Percentiles rank a stretch among this genome's conserved stretches.
Conservation (phyloP, 2,797 vertebrate species). For the Sylvilagus floridanus region DNA sequence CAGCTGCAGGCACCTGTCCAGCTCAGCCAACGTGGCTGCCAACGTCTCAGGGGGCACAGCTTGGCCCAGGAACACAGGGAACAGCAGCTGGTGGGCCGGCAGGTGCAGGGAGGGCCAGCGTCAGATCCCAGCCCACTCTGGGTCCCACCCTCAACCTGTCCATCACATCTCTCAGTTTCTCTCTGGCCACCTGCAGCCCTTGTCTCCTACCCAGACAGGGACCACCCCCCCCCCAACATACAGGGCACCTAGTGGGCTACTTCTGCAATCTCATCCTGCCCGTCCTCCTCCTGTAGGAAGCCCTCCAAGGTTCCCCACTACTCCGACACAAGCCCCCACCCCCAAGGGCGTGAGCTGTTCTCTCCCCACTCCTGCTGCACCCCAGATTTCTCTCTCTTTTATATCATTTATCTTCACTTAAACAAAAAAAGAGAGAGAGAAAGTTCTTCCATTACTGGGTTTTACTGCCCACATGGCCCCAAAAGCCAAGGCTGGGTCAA, state of each 20-base stretch:
- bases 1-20: conserved; percentile 85
- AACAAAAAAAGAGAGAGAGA: too few relatives aligned
- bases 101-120: background rate
- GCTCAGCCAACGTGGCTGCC: conserved; percentile 55
- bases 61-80: conserved; percentile 45
- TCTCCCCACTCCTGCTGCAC: background rate
- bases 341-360: too few relatives aligned
- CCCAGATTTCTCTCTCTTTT: background rate
- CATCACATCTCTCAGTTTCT: too few relatives aligned
- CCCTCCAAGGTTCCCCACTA: background rate
- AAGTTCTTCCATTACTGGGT: too few relatives aligned
- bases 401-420: too few relatives aligned
- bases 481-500: too few relatives aligned
- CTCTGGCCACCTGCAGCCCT: background rate
- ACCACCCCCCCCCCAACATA: background rate
- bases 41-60: conserved; percentile 42
- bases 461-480: too few relatives aligned
- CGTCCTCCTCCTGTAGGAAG: background rate
- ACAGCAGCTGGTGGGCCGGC: conserved; percentile 45
- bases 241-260: background rate
- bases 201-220: background rate
- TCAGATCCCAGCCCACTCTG: background rate
- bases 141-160: background rate
- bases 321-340: background rate
- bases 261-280: background rate